phyloP scores from a whole-genome alignment of 1,140 invertebrate species.

The Leptonema lineaticorne region DNA sequence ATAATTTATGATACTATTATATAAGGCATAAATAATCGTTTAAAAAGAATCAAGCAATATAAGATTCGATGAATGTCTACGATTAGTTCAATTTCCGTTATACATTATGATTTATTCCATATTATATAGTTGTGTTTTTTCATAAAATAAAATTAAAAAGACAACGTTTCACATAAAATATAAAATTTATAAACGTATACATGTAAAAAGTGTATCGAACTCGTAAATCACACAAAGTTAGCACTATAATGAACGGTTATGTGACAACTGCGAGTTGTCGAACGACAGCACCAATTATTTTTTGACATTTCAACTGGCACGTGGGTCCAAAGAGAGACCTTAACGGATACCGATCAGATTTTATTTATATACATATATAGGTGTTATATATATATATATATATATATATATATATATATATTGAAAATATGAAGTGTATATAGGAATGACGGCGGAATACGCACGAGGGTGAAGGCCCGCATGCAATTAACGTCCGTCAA shows the following conservation, averaged over 20 bases:
- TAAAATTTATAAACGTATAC: too few species aligned
- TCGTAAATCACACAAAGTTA: conserved; percentile 1
- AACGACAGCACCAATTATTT: conserved; percentile 32
- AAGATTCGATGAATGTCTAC: too few species aligned
- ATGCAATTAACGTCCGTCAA: conserved; percentile 29
- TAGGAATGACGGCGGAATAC: too few species aligned
- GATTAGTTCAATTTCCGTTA: too few species aligned
- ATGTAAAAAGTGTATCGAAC: not conserved
- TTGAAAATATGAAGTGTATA: not conserved
- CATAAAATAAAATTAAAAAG: too few species aligned
- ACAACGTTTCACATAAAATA: too few species aligned
- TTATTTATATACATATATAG: conserved; percentile 7
- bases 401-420: too few species aligned
- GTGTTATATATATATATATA: not conserved
- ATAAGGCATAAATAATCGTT: too few species aligned
- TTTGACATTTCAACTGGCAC: conserved; percentile 38
- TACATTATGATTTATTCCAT: too few species aligned
- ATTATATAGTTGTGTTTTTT: too few species aligned
- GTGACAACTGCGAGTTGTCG: not conserved
- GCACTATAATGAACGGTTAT: not conserved
- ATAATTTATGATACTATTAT: too few species aligned
- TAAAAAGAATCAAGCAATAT: too few species aligned
- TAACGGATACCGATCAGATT: conserved; percentile 13
- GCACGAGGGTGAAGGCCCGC: not conserved
- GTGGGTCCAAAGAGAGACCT: conserved; percentile 27